A percentile compares a stretch with the other conserved stretches of the same genome.
Evolutionary conservation across 2,113 vertebrate genomes (phyloP).

Genomic region (Tiliqua scincoides): DNA sequence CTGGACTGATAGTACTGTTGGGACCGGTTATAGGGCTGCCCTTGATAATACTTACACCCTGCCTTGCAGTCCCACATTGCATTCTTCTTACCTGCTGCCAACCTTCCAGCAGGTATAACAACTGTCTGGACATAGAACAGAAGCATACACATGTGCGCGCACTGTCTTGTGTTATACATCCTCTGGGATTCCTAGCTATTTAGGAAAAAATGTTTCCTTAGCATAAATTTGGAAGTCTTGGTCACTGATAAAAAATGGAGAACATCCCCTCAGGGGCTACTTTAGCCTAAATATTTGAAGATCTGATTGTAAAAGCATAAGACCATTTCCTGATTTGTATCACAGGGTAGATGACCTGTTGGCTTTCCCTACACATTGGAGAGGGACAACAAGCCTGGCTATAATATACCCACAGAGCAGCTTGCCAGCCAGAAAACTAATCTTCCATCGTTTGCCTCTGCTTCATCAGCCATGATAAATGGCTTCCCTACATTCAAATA

Average conservation of each 20-base stretch:
- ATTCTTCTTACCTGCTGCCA: neutral
- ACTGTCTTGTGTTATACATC: no score
- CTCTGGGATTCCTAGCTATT: neutral
- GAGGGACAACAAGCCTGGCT: slow-evolving; percentile 14
- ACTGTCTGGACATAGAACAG: neutral
- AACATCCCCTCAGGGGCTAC: slow-evolving; percentile 22
- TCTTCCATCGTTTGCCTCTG: slow-evolving; percentile 34
- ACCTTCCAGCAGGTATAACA: neutral
- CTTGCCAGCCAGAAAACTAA: slow-evolving; percentile 42
- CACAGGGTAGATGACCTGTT: slow-evolving; percentile 10
- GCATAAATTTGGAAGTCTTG: neutral
- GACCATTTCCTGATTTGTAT: slow-evolving; percentile 42
- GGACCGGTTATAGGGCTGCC: no score
- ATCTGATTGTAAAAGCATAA: slow-evolving; percentile 27
- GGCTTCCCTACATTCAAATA: slow-evolving; percentile 39
- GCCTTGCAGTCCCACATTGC: neutral
- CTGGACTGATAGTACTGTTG: no score
- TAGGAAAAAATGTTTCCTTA: slow-evolving; percentile 3
- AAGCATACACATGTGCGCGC: neutral
- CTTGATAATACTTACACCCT: no score
- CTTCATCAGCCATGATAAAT: neutral
- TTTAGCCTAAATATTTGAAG: slow-evolving; percentile 48
- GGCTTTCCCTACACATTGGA: neutral
- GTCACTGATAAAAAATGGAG: slow-evolving; percentile 21
- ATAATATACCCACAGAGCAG: neutral